phyloP scores from a whole-genome alignment of 2,888 invertebrate species.

The Caenorhabditis sp. region DNA sequence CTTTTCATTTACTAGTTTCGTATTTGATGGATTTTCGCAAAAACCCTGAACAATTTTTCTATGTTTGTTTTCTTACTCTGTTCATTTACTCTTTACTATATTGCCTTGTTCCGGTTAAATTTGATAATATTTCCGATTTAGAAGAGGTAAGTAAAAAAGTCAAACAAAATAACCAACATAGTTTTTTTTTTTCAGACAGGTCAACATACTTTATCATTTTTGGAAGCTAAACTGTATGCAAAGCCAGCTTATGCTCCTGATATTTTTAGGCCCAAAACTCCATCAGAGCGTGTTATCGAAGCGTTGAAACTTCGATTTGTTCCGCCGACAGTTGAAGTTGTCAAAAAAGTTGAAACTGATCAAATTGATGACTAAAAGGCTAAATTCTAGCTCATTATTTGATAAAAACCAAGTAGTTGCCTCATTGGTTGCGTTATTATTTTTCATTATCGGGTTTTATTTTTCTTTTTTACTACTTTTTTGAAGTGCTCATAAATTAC shows the following conservation, averaged over 20 bases:
- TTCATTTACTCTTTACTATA: not conserved
- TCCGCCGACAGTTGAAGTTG: not conserved
- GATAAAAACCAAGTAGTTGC: no score
- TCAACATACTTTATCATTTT: not conserved
- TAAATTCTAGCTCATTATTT: no score
- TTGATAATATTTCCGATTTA: not conserved
- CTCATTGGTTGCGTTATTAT: no score
- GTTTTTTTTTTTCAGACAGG: constrained; percentile 1
- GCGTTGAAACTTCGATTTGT: not conserved
- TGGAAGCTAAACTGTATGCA: not conserved
- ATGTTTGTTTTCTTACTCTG: not conserved
- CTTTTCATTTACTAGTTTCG: not conserved
- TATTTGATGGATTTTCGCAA: not conserved
- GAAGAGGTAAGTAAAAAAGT: not conserved
- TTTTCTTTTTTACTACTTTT: no score
- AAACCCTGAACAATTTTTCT: not conserved
- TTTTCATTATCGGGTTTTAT: no score
- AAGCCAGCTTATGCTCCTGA: not conserved
- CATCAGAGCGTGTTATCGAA: not conserved
- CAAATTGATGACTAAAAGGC: no score
- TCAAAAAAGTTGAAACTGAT: not conserved
- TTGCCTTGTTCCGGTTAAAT: not conserved
- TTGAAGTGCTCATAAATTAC: no score
- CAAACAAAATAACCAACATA: not conserved
- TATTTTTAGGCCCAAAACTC: not conserved